phyloP scores from a whole-genome alignment of 2,797 vertebrate genomes.

The Anomalospiza imberbis region DNA sequence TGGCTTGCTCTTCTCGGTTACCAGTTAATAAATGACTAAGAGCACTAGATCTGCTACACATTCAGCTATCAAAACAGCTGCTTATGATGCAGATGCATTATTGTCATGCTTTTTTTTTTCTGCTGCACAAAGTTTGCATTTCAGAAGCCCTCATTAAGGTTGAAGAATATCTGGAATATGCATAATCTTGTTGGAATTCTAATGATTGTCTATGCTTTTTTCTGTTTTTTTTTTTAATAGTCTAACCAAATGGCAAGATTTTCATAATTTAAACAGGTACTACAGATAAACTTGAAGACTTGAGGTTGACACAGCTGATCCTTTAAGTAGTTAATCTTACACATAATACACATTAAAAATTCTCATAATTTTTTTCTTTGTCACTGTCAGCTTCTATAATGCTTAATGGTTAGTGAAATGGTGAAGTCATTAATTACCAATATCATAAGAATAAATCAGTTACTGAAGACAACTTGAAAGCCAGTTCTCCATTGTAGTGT shows the following conservation, averaged over 20 bases:
- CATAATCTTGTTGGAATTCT: neutral
- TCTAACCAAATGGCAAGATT: neutral
- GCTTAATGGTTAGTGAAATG: neutral
- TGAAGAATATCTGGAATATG: neutral
- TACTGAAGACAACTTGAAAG: neutral
- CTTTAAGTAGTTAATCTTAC: neutral
- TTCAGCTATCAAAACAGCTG: neutral
- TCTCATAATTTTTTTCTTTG: neutral
- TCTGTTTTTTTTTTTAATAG: neutral
- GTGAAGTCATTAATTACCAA: neutral
- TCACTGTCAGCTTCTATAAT: neutral
- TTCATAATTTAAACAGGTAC: neutral
- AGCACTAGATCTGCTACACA: neutral
- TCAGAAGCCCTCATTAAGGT: neutral
- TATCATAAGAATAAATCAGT: neutral
- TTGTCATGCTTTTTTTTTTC: neutral
- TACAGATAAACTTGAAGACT: neutral
- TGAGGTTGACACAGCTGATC: neutral
- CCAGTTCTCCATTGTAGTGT: neutral
- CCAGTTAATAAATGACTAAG: neutral
- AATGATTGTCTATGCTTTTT: neutral
- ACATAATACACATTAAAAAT: neutral
- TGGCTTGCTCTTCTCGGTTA: neutral
- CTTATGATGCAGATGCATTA: neutral
- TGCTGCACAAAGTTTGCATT: neutral